phyloP scores from a whole-genome alignment of 2,113 vertebrate genomes.

The Capricornis sumatraensis region DNA sequence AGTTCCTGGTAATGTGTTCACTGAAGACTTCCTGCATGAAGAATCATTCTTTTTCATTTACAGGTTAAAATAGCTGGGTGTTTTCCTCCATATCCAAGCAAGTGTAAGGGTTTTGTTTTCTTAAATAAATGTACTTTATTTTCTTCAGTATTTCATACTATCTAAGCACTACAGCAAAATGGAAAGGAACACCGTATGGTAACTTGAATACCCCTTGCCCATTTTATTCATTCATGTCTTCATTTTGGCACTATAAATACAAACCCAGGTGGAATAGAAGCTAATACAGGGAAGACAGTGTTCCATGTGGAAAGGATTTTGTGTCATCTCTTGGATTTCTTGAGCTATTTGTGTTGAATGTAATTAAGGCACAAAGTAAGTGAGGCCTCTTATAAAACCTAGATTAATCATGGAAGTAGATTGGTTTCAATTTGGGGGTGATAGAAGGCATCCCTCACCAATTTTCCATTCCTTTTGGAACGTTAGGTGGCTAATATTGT shows the following conservation, averaged over 20 bases:
- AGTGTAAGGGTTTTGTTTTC: background rate
- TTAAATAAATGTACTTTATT: background rate
- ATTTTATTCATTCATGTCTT: background rate
- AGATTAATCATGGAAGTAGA: background rate
- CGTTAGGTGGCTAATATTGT: background rate
- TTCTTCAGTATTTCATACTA: background rate
- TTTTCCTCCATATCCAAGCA: background rate
- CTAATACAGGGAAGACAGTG: background rate
- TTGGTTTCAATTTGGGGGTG: background rate
- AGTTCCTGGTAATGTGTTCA: background rate
- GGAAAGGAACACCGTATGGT: background rate
- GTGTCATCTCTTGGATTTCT: background rate
- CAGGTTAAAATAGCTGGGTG: background rate
- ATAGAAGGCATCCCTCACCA: background rate
- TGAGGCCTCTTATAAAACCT: background rate
- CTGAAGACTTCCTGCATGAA: background rate
- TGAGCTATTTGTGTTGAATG: background rate
- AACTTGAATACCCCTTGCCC: background rate
- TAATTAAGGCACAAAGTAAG: background rate
- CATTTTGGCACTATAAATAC: background rate
- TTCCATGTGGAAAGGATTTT: background rate
- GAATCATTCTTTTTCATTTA: background rate
- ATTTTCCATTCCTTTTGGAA: background rate
- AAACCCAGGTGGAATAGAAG: background rate
- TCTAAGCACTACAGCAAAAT: background rate